Evolutionary conservation across 2,113 vertebrate species (phyloP), one percentile per base, ranked within the genome.

Genomic region (Oreotragus oreotragus): DNA sequence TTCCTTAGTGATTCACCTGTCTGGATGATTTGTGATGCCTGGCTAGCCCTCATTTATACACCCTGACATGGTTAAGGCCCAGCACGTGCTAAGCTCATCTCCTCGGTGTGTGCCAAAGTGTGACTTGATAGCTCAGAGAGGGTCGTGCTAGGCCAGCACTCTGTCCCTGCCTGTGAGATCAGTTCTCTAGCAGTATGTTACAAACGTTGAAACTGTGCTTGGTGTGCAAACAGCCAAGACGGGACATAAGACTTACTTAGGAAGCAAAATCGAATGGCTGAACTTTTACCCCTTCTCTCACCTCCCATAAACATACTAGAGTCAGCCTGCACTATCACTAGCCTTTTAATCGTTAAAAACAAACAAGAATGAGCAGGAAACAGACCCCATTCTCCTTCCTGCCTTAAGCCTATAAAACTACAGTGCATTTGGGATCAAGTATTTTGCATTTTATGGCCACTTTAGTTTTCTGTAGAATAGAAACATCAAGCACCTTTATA

Each of bases 401-500:
- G 90, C 98, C 88, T 96, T 92, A 96, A 93, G 84, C 86, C 94
- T 97, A 27, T 58, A 96, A 97, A 97, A 97, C 13, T 90, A 64
- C 66, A 88, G 62, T 66, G 89, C 93, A 91, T 95, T 96, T 84
- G 93, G 98, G 95, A 98, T 97, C 94, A 93, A 90, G 93, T 93
- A 84, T 79, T 97, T 97, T 64, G 84, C 94, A 95, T 98, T 99
- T 98, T 98, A 98, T 98, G 95, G 97, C 94, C 98, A 93, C 64
- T 98, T 84, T 96, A 60, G 80, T 98, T 98, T 96, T 92, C 97
- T 97, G 79, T 94, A 91, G 94, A 98, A 43, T 45, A 96, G 94
- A 98, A 98, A 98, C 1, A 0, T 97, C 96, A 96, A 95, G 97
- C 98, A 98, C 98, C 98, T 98, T 98, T 98, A 91, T 98, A 96